These are phyloP conservation scores for Mesocricetus auratus DNA, from an alignment of 2,113 vertebrate genomes.

Conservation along the genomic window DNA sequence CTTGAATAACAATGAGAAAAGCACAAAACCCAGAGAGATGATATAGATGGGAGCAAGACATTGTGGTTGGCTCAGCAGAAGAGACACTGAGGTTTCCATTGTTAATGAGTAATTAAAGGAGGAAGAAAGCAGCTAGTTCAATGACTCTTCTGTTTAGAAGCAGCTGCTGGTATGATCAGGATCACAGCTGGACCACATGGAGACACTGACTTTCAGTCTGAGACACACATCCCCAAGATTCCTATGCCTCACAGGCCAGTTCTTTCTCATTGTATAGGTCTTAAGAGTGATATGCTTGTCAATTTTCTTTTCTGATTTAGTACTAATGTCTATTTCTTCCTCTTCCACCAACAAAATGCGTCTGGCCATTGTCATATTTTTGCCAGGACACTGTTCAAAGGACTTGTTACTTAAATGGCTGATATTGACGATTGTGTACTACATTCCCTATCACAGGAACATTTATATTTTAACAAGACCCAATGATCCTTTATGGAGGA, in stretches of 20 bases:
- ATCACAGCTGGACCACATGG: background rate
- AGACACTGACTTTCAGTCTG: background rate
- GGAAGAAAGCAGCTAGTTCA: background rate
- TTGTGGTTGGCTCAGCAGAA: background rate
- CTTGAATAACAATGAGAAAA: constrained; percentile 60
- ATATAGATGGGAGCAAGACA: constrained; percentile 3
- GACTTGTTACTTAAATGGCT: constrained; percentile 29
- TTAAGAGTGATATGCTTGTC: background rate
- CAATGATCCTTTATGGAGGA: background rate
- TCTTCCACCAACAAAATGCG: background rate
- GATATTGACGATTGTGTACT: background rate
- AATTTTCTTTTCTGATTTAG: background rate
- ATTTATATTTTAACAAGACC: constrained; percentile 27
- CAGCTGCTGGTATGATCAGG: constrained; percentile 5
- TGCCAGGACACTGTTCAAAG: background rate
- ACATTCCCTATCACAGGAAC: background rate
- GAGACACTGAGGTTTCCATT: constrained; percentile 24
- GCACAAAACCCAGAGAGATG: constrained; percentile 20
- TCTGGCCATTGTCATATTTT: background rate
- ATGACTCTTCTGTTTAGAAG: background rate
- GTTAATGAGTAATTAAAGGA: constrained; percentile 31
- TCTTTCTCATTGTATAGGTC: background rate
- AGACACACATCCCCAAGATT: background rate
- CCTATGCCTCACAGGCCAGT: background rate
- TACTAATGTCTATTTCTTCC: background rate